Conservation (phyloP, 2,797 vertebrate species). For the Semaprochilodus insignis region DNA sequence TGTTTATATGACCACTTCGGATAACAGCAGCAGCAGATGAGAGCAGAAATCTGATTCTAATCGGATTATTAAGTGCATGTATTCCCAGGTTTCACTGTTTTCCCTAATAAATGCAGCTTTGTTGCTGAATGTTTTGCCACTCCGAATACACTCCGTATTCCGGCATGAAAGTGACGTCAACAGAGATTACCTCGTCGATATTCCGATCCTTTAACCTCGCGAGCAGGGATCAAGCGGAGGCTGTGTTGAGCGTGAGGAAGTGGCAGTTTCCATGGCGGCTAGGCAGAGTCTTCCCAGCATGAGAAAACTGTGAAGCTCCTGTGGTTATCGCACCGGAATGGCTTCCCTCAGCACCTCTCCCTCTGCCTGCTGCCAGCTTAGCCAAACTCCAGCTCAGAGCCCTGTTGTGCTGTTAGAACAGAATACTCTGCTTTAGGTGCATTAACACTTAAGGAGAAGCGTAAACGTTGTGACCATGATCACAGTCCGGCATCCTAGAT, state of each 20-base stretch:
- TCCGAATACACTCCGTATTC: too few species aligned
- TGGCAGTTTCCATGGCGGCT: constrained; percentile 62
- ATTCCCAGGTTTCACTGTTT: too few species aligned
- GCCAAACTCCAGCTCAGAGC: constrained; percentile 42
- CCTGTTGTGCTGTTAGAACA: neutral
- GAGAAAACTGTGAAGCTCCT: constrained; percentile 69
- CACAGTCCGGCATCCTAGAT: neutral
- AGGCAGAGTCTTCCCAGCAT: constrained; percentile 59
- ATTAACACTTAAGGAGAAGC: too few species aligned
- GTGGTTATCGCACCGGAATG: constrained; percentile 76
- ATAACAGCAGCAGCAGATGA: too few species aligned
- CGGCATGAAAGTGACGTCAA: too few species aligned
- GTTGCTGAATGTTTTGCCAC: too few species aligned
- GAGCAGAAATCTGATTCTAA: too few species aligned
- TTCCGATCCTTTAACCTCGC: constrained; percentile 40
- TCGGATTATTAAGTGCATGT: too few species aligned
- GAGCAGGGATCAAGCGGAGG: constrained; percentile 56
- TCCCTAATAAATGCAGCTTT: too few species aligned
- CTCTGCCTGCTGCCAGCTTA: constrained; percentile 75
- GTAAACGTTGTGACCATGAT: neutral
- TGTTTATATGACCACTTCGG: too few species aligned
- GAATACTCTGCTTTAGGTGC: neutral
- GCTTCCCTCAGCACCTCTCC: constrained; percentile 67
- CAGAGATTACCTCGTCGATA: neutral
- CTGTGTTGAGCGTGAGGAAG: constrained; percentile 68